Evolutionary conservation across 2,113 vertebrate genomes (phyloP).

Genomic region (Crotalus tigris): DNA sequence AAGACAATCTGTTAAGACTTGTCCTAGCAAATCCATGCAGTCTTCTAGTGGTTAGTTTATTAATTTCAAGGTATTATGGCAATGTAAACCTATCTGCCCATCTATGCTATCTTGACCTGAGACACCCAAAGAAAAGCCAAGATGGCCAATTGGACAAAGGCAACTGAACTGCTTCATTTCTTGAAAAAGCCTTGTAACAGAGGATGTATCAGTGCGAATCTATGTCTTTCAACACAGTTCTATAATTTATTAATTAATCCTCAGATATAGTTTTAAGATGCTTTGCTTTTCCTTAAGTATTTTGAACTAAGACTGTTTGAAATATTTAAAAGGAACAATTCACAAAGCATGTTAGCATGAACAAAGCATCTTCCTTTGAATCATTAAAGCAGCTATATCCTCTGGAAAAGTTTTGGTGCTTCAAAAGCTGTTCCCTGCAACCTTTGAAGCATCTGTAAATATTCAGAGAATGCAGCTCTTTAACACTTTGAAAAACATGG

Average conservation of each 20-base stretch:
- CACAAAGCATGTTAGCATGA: background rate
- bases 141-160: background rate
- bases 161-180: background rate
- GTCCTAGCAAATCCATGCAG: background rate
- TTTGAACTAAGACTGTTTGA: background rate
- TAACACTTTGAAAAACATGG: background rate
- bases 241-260: background rate
- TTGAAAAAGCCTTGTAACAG: background rate
- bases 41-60: background rate
- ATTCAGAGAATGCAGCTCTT: background rate
- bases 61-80: background rate
- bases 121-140: background rate
- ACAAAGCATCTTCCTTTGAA: background rate
- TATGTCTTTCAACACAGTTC: background rate
- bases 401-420: background rate
- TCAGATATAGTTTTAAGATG: background rate
- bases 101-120: background rate
- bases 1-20: background rate
- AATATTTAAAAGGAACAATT: background rate
- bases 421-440: background rate
- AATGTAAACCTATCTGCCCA: background rate
- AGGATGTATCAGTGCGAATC: background rate
- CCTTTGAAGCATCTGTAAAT: background rate
- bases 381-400: background rate
- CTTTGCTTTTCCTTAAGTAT: background rate